Conservation (phyloP, 2,888 invertebrate genomes). For the Beris chalybata region DNA sequence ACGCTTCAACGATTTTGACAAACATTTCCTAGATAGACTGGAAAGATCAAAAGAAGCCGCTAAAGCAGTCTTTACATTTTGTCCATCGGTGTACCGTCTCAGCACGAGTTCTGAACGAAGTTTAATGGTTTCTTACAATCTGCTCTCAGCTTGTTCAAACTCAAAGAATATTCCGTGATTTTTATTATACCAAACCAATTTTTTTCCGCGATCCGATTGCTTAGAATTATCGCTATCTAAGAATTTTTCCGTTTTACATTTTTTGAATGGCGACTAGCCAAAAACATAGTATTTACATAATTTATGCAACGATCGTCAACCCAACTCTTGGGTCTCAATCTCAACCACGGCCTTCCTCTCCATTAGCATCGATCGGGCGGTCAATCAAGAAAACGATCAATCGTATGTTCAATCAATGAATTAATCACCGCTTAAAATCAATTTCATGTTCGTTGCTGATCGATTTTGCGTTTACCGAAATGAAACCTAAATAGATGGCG, state of each 20-base stretch:
- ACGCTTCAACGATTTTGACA: conserved; percentile 57
- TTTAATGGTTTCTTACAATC: background rate
- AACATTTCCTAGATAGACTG: conserved; percentile 58
- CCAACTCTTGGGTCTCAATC: too few species aligned
- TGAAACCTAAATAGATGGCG: too few species aligned
- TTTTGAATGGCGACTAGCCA: background rate
- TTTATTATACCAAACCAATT: too few species aligned
- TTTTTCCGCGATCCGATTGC: too few species aligned
- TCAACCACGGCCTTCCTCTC: background rate
- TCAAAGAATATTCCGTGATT: too few species aligned
- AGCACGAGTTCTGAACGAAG: conserved; percentile 21
- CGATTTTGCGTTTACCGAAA: too few species aligned
- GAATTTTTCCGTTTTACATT: background rate
- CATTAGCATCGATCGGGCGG: conserved; percentile 6
- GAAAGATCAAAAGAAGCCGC: conserved; percentile 54
- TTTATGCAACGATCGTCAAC: too few species aligned
- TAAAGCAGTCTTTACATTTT: conserved; percentile 43
- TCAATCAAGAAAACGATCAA: conserved; percentile 25
- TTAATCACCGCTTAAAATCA: conserved; percentile 33
- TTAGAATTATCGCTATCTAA: too few species aligned
- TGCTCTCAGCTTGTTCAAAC: too few species aligned
- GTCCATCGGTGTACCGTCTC: conserved; percentile 41
- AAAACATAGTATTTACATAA: background rate
- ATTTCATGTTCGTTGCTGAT: conserved; percentile 27
- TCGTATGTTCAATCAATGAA: conserved; percentile 20